A percentile compares a stretch with the other conserved stretches of the same genome.
Conservation (phyloP, 2,888 invertebrate species). For the Doris montereyensis region DNA sequence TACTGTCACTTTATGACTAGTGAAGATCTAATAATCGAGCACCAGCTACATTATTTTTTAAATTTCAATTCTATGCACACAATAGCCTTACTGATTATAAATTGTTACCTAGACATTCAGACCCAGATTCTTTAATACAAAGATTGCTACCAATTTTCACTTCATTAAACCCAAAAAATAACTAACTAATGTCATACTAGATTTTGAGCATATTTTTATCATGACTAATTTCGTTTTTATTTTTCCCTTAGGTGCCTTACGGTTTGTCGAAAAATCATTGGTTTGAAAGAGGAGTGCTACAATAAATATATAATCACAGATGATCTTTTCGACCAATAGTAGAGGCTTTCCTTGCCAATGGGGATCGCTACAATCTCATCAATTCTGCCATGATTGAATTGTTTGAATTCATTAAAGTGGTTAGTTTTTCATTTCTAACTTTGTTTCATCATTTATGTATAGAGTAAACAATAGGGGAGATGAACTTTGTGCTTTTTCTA, state of each 20-base stretch:
- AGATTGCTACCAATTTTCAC: not conserved
- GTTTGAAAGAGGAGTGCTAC: constrained; percentile 98
- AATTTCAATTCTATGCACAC: no score
- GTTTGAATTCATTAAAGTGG: constrained; percentile 97
- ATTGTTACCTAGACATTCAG: not conserved
- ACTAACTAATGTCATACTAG: not conserved
- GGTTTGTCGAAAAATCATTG: constrained; percentile 96
- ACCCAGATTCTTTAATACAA: not conserved
- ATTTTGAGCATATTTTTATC: not conserved
- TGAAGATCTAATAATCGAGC: no score
- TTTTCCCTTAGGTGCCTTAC: constrained; percentile 82
- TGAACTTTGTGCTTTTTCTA: no score
- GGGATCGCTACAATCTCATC: constrained; percentile 97
- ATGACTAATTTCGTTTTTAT: no score
- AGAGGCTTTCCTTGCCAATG: constrained; percentile 96
- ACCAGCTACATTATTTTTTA: no score
- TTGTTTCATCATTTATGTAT: no score
- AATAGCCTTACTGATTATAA: no score
- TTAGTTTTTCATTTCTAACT: no score
- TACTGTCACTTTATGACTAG: no score
- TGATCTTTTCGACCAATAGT: constrained; percentile 96
- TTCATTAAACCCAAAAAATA: not conserved
- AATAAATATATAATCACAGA: constrained; percentile 95
- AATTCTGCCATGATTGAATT: constrained; percentile 99
- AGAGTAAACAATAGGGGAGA: no score